Evolutionary conservation across 2,888 invertebrate genomes (phyloP).

Genomic region (Xiphydria camelus): DNA sequence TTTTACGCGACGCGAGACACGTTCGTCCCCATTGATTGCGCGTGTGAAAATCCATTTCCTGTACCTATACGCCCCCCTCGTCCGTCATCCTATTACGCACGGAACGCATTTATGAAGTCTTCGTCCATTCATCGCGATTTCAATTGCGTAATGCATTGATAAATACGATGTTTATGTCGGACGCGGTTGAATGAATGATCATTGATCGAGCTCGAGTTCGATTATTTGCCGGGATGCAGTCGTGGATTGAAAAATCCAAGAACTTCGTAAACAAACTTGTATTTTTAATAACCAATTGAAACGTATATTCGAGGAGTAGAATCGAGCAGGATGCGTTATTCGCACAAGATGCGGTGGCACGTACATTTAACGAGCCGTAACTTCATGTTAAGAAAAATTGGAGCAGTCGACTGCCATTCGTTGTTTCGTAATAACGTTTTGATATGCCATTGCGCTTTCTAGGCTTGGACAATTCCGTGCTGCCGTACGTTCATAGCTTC

Average conservation of each 20-base stretch:
- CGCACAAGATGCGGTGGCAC: neutral
- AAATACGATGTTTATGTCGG: neutral
- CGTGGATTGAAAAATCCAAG: too few species aligned
- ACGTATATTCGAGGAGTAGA: too few species aligned
- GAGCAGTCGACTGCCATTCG: too few species aligned
- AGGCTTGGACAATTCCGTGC: constrained; percentile 81
- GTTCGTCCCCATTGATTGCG: neutral
- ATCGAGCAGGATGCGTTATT: neutral
- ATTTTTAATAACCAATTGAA: neutral
- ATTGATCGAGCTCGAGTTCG: too few species aligned
- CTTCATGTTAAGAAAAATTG: constrained; percentile 6
- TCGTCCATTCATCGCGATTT: constrained; percentile 10
- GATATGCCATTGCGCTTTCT: constrained; percentile 36
- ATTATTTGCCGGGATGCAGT: too few species aligned
- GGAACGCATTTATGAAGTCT: neutral
- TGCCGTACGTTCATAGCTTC: constrained; percentile 80
- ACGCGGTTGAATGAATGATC: neutral
- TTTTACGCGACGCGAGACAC: too few species aligned
- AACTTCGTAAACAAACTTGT: too few species aligned
- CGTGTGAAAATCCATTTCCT: constrained; percentile 21
- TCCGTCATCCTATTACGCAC: constrained; percentile 8
- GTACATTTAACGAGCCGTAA: neutral
- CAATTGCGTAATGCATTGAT: constrained; percentile 18
- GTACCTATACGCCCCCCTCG: constrained; percentile 8
- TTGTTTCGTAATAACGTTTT: too few species aligned